These are phyloP conservation scores for Urocynchramus pylzowi DNA, from an alignment of 2,113 vertebrate species.

Conservation along the genomic window DNA sequence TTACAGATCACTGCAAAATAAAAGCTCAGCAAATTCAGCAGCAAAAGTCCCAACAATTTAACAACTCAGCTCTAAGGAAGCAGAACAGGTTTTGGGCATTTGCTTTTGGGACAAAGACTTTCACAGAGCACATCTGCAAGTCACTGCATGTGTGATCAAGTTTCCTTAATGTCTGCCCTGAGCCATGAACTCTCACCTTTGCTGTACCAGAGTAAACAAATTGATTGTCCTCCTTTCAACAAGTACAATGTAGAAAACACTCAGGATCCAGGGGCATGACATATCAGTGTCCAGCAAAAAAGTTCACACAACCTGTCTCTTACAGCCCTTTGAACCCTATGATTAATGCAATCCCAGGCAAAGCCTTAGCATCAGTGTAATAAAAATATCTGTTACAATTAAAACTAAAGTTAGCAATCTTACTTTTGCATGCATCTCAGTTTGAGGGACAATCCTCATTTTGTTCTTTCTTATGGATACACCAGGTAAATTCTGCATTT, in stretches of 20 bases:
- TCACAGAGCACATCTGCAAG: background rate
- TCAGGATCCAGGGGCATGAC: background rate
- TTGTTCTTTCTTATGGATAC: background rate
- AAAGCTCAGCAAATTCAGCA: conserved; percentile 50
- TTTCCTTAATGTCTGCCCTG: background rate
- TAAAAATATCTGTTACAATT: background rate
- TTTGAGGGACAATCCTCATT: background rate
- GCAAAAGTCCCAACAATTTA: background rate
- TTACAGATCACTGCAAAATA: background rate
- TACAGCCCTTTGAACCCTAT: background rate
- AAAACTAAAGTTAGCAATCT: background rate
- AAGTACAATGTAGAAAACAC: background rate
- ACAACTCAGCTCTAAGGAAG: background rate
- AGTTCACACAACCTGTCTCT: background rate
- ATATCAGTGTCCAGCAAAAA: background rate
- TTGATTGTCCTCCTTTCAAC: background rate
- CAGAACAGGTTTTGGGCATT: background rate
- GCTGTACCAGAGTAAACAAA: background rate
- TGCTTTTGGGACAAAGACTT: background rate
- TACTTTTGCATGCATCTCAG: background rate
- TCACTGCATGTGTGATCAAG: background rate
- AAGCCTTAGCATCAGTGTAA: background rate
- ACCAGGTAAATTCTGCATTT: background rate
- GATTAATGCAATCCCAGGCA: background rate
- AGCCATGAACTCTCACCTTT: background rate